Evolutionary conservation across 2,797 vertebrate species (phyloP).

Genomic region (Neosilurus mollespiculum): DNA sequence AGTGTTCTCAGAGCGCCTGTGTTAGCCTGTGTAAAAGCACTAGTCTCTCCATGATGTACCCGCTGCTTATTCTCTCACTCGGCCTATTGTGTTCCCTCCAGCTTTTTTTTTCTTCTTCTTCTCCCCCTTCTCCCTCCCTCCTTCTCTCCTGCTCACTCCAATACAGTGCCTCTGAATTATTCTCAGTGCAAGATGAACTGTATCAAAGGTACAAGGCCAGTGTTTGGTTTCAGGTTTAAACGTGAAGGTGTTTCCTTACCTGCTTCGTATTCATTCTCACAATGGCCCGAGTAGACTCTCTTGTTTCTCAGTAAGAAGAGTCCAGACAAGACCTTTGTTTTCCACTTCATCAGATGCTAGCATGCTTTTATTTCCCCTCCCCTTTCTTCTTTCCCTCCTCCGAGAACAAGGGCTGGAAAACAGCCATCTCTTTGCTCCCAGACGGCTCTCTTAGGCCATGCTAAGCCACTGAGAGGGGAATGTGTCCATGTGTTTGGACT

Average conservation of each 20-base stretch:
- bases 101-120: neutral
- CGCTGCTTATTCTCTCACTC: conserved; percentile 52
- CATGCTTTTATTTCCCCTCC: conserved; percentile 24
- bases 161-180: conserved; percentile 47
- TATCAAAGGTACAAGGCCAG: conserved; percentile 48
- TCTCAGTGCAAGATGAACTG: conserved; percentile 54
- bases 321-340: conserved; percentile 58
- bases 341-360: conserved; percentile 58
- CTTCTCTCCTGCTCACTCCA: conserved; percentile 27
- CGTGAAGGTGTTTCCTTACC: conserved; percentile 60
- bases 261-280: conserved; percentile 56
- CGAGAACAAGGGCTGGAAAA: conserved; percentile 49
- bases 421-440: conserved; percentile 47
- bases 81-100: conserved; percentile 45
- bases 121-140: conserved; percentile 9
- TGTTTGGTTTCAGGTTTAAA: conserved; percentile 56
- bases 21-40: conserved; percentile 49
- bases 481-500: conserved; percentile 35
- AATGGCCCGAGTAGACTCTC: conserved; percentile 54
- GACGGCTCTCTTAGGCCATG: conserved; percentile 35
- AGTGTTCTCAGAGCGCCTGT: conserved; percentile 45
- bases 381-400: conserved; percentile 41
- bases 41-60: conserved; percentile 42
- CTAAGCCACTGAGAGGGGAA: conserved; percentile 42
- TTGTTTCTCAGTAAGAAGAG: conserved; percentile 58